These are phyloP conservation scores for Aricia agestis DNA, from an alignment of 1,140 invertebrate genomes.

Conservation along the genomic window DNA sequence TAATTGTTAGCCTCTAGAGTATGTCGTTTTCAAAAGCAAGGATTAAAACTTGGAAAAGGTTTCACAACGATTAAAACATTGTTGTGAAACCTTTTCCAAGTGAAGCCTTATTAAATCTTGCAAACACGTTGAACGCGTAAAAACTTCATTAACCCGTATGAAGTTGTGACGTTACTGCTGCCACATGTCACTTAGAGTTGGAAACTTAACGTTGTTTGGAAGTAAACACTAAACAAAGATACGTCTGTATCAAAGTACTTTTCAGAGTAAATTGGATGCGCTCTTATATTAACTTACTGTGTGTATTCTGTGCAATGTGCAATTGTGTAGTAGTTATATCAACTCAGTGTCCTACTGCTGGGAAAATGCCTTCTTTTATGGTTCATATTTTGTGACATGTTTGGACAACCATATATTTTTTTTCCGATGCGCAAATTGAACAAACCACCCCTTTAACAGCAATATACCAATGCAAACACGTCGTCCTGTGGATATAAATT, in stretches of 20 bases:
- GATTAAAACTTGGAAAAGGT: no score
- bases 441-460: no score
- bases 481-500: no score
- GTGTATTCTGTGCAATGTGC: not conserved
- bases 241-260: constrained; percentile 5
- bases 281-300: not conserved
- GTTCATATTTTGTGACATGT: no score
- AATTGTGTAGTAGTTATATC: not conserved
- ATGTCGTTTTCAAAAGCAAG: no score
- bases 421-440: no score
- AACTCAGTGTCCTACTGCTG: not conserved
- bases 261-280: not conserved
- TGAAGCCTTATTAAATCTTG: not conserved
- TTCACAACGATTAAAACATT: not conserved
- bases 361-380: no score
- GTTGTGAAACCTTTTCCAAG: not conserved
- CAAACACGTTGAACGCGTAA: not conserved
- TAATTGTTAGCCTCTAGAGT: no score
- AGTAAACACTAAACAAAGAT: constrained; percentile 13
- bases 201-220: not conserved
- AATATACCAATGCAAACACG: no score
- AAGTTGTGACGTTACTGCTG: not conserved
- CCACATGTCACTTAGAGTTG: constrained; percentile 10
- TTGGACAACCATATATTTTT: no score
- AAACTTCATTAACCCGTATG: constrained; percentile 7